These are phyloP conservation scores for Protobothrops mucrosquamatus DNA, from an alignment of 2,113 vertebrate genomes.

Conservation along the genomic window DNA sequence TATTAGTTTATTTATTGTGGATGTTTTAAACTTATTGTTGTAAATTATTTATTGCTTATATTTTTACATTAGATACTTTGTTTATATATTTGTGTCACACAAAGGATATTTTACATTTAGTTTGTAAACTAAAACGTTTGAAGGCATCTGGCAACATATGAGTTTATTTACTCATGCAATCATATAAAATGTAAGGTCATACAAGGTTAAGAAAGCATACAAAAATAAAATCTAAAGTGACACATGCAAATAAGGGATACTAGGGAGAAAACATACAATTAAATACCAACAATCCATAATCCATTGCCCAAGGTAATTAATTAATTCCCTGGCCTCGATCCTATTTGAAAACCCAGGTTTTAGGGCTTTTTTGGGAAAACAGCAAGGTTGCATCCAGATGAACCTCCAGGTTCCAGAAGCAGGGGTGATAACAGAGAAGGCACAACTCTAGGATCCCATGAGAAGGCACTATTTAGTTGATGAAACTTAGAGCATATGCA, in stretches of 20 bases:
- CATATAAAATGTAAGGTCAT: neutral
- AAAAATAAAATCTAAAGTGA: neutral
- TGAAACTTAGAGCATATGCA: neutral
- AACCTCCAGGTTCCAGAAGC: neutral
- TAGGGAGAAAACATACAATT: neutral
- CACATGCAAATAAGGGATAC: neutral
- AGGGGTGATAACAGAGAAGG: neutral
- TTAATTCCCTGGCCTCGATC: neutral
- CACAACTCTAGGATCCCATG: neutral
- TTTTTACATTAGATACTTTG: neutral
- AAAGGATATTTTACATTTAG: neutral
- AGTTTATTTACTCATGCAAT: neutral
- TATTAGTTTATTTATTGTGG: neutral
- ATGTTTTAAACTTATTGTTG: neutral
- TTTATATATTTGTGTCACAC: neutral
- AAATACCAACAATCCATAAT: neutral
- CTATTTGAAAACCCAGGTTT: neutral
- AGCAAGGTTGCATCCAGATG: neutral
- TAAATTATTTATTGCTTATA: neutral
- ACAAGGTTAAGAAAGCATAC: neutral
- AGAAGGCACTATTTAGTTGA: neutral
- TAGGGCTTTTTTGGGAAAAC: neutral
- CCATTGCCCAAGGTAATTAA: neutral
- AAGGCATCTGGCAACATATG: neutral
- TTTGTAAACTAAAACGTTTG: neutral